Conservation (phyloP, 2,888 invertebrate species). For the Leptopterna dolabrata region DNA sequence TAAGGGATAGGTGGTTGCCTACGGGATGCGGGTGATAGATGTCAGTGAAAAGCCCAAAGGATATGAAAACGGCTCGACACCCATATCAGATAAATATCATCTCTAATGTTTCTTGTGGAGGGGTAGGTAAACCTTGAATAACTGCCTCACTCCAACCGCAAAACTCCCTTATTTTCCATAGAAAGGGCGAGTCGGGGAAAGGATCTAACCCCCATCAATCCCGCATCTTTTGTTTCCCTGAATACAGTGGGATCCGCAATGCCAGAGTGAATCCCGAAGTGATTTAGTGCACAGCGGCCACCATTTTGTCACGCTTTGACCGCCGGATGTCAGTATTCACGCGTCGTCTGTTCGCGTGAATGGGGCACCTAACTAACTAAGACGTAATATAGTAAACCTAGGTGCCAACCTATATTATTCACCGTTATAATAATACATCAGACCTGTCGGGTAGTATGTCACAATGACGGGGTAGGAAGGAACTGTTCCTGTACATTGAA, state of each 20-base stretch:
- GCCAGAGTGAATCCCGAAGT: background rate
- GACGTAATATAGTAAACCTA: background rate
- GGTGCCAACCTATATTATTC: background rate
- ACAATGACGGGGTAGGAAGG: too few species aligned
- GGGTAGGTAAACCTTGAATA: slow-evolving; percentile 6
- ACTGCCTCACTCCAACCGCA: background rate
- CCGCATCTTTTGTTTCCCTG: slow-evolving; percentile 1
- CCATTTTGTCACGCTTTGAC: background rate
- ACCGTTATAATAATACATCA: background rate
- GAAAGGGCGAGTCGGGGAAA: background rate
- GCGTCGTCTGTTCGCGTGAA: background rate
- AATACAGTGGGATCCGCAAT: background rate
- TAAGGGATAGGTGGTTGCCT: background rate
- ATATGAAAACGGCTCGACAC: slow-evolving; percentile 5
- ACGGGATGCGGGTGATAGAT: slow-evolving; percentile 1
- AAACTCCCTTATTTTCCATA: slow-evolving; percentile 7
- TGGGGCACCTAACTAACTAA: background rate
- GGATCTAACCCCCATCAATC: slow-evolving; percentile 3
- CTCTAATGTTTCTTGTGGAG: background rate
- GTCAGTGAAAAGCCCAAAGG: slow-evolving; percentile 7
- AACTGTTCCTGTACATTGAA: too few species aligned
- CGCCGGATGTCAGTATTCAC: background rate
- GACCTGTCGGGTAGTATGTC: too few species aligned
- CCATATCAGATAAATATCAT: background rate
- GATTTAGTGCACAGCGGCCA: background rate